phyloP scores from a whole-genome alignment of 2,888 invertebrate species.

The Uropetala carovei region DNA sequence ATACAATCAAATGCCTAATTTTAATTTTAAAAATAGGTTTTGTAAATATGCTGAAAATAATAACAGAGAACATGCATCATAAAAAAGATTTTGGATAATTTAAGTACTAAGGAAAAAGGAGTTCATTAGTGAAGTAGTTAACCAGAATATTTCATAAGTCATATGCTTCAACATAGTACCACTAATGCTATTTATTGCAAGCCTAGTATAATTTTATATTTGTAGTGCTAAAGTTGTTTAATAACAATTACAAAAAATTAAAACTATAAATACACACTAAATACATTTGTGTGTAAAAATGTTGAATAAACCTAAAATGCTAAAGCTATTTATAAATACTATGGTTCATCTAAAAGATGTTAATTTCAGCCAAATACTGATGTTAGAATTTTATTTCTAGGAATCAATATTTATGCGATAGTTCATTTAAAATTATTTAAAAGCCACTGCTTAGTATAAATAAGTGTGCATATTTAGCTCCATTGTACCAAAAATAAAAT shows the following conservation, averaged over 20 bases:
- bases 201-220: not conserved
- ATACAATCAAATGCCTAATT: slow-evolving; percentile 46
- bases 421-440: not conserved
- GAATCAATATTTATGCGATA: not conserved
- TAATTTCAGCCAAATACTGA: not conserved
- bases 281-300: not conserved
- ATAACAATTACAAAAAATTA: not conserved
- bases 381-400: not conserved
- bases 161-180: not conserved
- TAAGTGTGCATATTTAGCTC: slow-evolving; percentile 28
- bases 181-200: not conserved
- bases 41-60: slow-evolving; percentile 48
- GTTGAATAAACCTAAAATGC: not conserved
- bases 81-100: slow-evolving; percentile 22
- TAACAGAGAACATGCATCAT: slow-evolving; percentile 40
- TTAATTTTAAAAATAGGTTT: slow-evolving; percentile 24
- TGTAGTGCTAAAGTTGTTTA: not conserved
- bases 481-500: slow-evolving; percentile 63
- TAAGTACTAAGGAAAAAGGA: slow-evolving; percentile 28
- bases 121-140: slow-evolving; percentile 33
- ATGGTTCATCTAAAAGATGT: not conserved
- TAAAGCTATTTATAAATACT: not conserved
- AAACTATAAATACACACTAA: not conserved
- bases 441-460: not conserved
- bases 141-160: not conserved